Evolutionary conservation across 1,140 invertebrate species (phyloP).

Genomic region (Drosophila ercepeae): DNA sequence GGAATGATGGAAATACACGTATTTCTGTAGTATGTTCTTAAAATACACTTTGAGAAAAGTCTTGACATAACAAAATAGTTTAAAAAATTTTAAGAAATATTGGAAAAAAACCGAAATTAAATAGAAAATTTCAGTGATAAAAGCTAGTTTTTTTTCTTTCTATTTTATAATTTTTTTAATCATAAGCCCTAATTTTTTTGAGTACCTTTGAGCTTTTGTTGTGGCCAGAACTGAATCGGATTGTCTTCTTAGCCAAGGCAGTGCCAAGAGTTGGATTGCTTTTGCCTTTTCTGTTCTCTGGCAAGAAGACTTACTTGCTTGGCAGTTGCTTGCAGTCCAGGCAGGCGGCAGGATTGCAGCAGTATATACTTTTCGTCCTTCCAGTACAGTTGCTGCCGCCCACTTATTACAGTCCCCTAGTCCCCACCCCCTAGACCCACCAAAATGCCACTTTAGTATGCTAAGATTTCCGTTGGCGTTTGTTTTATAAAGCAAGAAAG

Average conservation of each 20-base stretch:
- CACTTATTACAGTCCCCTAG: background rate
- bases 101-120: too few relatives aligned
- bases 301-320: slow-evolving; percentile 9
- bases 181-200: too few relatives aligned
- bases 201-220: slow-evolving; percentile 15
- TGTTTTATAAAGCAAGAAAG: slow-evolving; percentile 53
- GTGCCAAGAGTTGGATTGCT: slow-evolving; percentile 1
- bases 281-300: slow-evolving; percentile 4
- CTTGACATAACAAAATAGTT: too few relatives aligned
- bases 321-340: slow-evolving; percentile 33
- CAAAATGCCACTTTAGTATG: slow-evolving; percentile 63
- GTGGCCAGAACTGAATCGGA: slow-evolving; percentile 16
- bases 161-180: background rate
- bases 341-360: slow-evolving; percentile 19
- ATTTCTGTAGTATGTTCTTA: background rate
- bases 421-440: background rate
- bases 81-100: background rate
- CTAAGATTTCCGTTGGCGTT: slow-evolving; percentile 68
- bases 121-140: background rate
- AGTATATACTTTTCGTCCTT: slow-evolving; percentile 14
- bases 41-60: background rate
- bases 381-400: background rate
- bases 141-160: too few relatives aligned
- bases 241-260: slow-evolving; percentile 17
- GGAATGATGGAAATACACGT: slow-evolving; percentile 25